Conservation (phyloP, 2,113 vertebrate genomes). For the Aythya baeri region DNA sequence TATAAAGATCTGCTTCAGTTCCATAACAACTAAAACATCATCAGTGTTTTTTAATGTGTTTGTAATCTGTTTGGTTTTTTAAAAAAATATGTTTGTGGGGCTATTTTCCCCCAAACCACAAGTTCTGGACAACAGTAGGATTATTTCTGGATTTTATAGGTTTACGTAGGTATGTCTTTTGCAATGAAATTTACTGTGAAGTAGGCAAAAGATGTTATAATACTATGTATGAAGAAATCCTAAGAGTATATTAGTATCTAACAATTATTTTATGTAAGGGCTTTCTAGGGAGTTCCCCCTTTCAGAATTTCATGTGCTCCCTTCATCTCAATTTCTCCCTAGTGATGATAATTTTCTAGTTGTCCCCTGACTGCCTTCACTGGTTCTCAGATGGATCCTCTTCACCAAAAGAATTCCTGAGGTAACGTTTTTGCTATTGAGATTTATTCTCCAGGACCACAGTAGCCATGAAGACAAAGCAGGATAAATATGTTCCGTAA, state of each 20-base stretch:
- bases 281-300: neutral
- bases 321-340: rapidly evolving
- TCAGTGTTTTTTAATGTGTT: neutral
- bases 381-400: neutral
- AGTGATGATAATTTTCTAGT: neutral
- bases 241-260: neutral
- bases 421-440: neutral
- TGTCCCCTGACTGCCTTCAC: neutral
- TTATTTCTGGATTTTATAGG: neutral
- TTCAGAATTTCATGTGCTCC: neutral
- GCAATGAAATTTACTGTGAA: neutral
- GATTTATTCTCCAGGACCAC: neutral
- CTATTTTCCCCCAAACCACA: neutral
- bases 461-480: neutral
- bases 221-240: neutral
- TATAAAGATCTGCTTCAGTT: neutral
- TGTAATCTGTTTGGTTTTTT: neutral
- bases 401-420: neutral
- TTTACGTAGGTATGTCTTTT: neutral
- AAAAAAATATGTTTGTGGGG: neutral
- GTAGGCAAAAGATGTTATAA: neutral
- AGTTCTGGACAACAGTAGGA: neutral
- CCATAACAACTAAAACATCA: neutral
- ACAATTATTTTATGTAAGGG: neutral
- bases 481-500: neutral